A percentile compares a stretch with the other conserved stretches of the same genome.
Conservation (phyloP, 2,113 vertebrate genomes). For the Proteles cristata region DNA sequence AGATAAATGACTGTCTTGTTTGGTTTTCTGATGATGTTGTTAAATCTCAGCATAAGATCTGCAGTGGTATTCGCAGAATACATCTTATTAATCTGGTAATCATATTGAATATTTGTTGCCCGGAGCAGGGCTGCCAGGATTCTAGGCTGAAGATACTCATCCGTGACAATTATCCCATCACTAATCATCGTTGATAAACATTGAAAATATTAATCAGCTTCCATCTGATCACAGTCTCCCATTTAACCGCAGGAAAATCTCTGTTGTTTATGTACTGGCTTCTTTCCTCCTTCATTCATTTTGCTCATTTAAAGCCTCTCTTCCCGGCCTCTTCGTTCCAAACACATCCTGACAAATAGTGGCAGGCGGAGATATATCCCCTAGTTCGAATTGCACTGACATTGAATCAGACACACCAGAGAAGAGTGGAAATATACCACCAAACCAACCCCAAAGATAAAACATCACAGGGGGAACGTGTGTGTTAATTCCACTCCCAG, state of each 20-base stretch:
- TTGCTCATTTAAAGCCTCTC: slow-evolving; percentile 78
- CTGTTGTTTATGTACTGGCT: slow-evolving; percentile 69
- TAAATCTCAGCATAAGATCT: neutral
- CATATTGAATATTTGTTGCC: slow-evolving; percentile 62
- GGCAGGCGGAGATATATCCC: neutral
- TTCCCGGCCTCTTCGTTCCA: slow-evolving; percentile 62
- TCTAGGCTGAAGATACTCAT: slow-evolving; percentile 68
- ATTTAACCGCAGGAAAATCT: slow-evolving; percentile 61
- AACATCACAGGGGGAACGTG: neutral
- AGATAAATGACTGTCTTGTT: slow-evolving; percentile 14
- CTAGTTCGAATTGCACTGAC: slow-evolving; percentile 29
- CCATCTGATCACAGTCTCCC: slow-evolving; percentile 77
- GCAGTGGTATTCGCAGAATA: slow-evolving; percentile 8
- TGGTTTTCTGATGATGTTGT: slow-evolving; percentile 22
- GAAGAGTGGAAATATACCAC: neutral
- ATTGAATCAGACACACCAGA: neutral
- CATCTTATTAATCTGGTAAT: slow-evolving; percentile 64
- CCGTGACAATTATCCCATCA: slow-evolving; percentile 74
- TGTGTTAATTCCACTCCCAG: neutral
- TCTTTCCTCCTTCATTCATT: slow-evolving; percentile 65
- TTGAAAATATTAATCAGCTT: slow-evolving; percentile 78
- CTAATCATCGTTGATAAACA: slow-evolving; percentile 76
- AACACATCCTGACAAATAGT: slow-evolving; percentile 64
- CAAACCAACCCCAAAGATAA: neutral
- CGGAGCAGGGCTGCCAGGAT: slow-evolving; percentile 63